Base-by-base conservation (phyloP, 2,113 vertebrate species). In the Oriolus oriolus region DNA sequence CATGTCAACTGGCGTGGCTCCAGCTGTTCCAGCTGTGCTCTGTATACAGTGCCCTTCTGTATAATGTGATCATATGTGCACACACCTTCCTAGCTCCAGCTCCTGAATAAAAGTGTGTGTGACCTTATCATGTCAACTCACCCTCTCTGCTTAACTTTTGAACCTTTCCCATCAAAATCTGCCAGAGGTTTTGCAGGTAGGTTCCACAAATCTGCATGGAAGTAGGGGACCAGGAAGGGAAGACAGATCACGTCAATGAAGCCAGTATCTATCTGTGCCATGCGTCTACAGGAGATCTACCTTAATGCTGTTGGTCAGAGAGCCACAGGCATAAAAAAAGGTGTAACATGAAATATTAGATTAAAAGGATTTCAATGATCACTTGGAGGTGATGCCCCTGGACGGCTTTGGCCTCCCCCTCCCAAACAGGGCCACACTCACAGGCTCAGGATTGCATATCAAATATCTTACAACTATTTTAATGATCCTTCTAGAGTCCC, bases 331-430 rank as follows among this genome's bases (percentile, higher is more conserved):
- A 52, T 74, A 63, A 80, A 76, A 26, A 50, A 61, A 75, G 7
- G 19, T 61, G 6, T 21, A 33, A 70, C 20, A 21, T 18, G 17
- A 89, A 91, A 68, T 75, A 41, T 3, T 39, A 24, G 19, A 56
- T 60, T 24, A 26, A 64, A 52, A 75, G 7, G 4, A 37, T 85
- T 77, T 75, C 60, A 37, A 0, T 47, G 49, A 28, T 52, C 31
- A 39, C 35, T 65, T 64, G 35, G 61, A 93, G 60, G 21, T 7
- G 13, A 66, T 80, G 53, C 8, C 83, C 4, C 23, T 68, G 28
- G 56, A 87, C 88, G 33, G 10, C 0, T 0, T 41, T 91, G 47
- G 13, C 35, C 44, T 81, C 15, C 10, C 0, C 0, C 27, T 54
- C 15, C 19, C 17, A 41, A 79, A 47, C 33, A 49, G 27, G n/a